These are phyloP conservation scores for Corythornis leucogaster DNA, from an alignment of 2,797 vertebrate genomes.

Conservation along the genomic window DNA sequence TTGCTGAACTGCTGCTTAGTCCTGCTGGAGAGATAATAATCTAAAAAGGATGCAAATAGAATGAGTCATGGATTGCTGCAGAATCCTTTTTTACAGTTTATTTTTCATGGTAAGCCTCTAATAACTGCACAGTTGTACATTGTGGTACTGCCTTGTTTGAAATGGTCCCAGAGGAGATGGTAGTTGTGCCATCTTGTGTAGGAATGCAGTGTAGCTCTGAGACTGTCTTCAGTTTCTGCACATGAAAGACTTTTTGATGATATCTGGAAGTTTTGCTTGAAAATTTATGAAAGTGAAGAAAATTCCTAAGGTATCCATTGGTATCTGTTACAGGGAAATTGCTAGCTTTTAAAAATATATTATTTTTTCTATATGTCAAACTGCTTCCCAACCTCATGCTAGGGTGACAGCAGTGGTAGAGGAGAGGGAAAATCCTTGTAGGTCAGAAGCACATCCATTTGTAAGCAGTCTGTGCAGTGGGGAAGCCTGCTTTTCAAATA, in stretches of 20 bases:
- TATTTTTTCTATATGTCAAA: not conserved
- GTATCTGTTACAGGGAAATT: not conserved
- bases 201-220: not conserved
- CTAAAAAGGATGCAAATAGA: not conserved
- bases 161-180: not conserved
- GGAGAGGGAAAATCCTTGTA: not conserved
- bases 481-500: not conserved
- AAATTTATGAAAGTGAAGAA: not conserved
- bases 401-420: not conserved
- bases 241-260: not conserved
- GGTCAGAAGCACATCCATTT: not conserved
- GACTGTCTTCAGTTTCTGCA: not conserved
- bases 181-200: not conserved
- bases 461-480: not conserved
- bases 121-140: not conserved
- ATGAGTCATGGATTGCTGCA: not conserved
- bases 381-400: not conserved
- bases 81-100: not conserved
- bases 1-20: constrained; percentile 3
- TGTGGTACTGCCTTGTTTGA: not conserved
- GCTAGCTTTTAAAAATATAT: not conserved
- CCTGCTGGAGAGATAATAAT: not conserved
- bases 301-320: not conserved
- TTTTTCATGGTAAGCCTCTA: not conserved
- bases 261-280: not conserved